Evolutionary conservation across 2,113 vertebrate genomes (phyloP).

Genomic region (Notiomystis cincta): DNA sequence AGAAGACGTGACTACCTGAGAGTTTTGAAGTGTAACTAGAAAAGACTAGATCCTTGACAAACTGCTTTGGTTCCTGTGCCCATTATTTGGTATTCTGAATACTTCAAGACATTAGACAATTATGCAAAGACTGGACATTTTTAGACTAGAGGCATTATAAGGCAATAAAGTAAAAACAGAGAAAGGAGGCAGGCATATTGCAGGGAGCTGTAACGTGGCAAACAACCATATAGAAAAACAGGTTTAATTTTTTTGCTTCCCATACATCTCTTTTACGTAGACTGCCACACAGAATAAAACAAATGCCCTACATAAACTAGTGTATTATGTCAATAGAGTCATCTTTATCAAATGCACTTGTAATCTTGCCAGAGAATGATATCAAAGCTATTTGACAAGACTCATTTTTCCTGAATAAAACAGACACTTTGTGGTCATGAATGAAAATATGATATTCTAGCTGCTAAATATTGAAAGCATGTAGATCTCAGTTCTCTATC

Average conservation of each 20-base stretch:
- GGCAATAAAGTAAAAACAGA: not conserved
- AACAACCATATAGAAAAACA: not conserved
- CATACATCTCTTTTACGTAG: not conserved
- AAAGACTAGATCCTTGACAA: not conserved
- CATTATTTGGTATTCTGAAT: not conserved
- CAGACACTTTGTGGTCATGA: not conserved
- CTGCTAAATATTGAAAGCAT: not conserved
- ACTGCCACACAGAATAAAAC: not conserved
- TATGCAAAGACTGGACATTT: not conserved
- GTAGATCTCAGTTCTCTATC: not conserved
- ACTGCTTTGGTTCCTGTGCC: not conserved
- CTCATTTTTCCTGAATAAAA: constrained; percentile 11
- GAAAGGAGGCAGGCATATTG: not conserved
- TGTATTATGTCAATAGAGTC: not conserved
- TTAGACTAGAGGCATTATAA: not conserved
- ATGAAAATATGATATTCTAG: constrained; percentile 1
- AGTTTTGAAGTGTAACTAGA: not conserved
- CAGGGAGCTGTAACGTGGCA: not conserved
- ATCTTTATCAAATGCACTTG: not conserved
- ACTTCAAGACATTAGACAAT: not conserved
- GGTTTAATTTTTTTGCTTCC: not conserved
- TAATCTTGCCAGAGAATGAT: not conserved
- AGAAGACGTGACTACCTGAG: not conserved
- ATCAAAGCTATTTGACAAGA: constrained; percentile 19
- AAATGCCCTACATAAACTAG: not conserved